A percentile compares a stretch with the other conserved stretches of the same genome.
These are phyloP conservation scores for Haliclystus octoradiatus DNA, from an alignment of 30 jellyfish, hydroid and myxozoan species.

Conservation along the genomic window DNA sequence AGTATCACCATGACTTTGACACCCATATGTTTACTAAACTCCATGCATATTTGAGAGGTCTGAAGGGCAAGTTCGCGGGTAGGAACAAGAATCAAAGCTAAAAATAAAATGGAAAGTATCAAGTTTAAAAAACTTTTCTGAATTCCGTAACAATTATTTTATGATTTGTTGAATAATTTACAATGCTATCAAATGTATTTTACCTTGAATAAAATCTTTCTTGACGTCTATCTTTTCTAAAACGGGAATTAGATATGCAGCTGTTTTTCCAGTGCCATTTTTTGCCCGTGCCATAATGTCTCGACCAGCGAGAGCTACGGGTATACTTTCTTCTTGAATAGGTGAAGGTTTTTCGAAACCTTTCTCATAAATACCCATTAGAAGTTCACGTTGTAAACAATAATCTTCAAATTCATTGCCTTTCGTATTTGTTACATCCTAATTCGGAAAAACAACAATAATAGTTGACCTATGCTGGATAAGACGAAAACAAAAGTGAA, in stretches of 20 bases:
- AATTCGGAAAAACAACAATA: neutral
- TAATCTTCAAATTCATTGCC: conserved; percentile 90
- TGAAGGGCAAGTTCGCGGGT: conserved; percentile 92
- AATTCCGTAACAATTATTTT: too few species aligned
- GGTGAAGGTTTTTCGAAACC: conserved; percentile 94
- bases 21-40: conserved; percentile 84
- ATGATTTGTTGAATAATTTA: neutral
- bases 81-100: conserved; percentile 89
- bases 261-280: conserved; percentile 98
- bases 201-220: conserved; percentile 75
- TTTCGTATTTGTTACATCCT: conserved; percentile 92
- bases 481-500: too few species aligned
- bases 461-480: neutral
- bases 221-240: conserved; percentile 65
- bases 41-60: conserved; percentile 91
- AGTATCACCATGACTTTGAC: conserved; percentile 88
- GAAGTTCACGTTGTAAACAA: conserved; percentile 68
- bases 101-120: too few species aligned
- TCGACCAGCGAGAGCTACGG: conserved; percentile 90
- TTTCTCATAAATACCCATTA: conserved; percentile 91
- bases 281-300: conserved; percentile 93
- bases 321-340: conserved; percentile 91
- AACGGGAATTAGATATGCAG: conserved; percentile 75
- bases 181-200: neutral
- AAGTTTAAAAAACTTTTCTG: too few species aligned